Evolutionary conservation across 2,797 vertebrate species (phyloP).

Genomic region (Geotrypetes seraphini): DNA sequence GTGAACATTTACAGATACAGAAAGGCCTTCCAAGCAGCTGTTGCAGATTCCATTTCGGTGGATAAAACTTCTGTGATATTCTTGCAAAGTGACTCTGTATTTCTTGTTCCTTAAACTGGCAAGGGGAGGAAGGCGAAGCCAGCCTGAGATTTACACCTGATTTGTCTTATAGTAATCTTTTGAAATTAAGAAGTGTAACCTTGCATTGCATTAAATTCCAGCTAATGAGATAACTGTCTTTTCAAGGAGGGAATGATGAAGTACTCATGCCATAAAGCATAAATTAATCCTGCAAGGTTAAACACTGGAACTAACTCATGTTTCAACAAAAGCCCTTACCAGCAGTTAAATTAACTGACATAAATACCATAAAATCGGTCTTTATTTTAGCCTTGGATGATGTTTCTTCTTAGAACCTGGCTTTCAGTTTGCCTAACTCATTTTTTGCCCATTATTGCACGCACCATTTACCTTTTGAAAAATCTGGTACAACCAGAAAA

Average conservation of each 20-base stretch:
- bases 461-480: conserved; percentile 68
- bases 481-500: conserved; percentile 47
- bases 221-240: conserved; percentile 98
- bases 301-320: conserved; percentile 98
- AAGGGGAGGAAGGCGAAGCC: conserved; percentile 42
- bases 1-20: conserved; percentile 33
- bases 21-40: conserved; percentile 23
- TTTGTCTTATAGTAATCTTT: conserved; percentile 91
- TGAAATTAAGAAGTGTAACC: conserved; percentile 96
- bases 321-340: conserved; percentile 96
- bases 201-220: conserved; percentile 98
- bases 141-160: conserved; percentile 84
- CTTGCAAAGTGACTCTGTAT: conserved; percentile 31
- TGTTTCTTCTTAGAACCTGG: conserved; percentile 67
- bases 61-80: conserved; percentile 39
- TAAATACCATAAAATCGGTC: conserved; percentile 89
- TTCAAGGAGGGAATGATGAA: conserved; percentile 97
- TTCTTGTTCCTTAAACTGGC: conserved; percentile 27
- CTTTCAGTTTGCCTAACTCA: conserved; percentile 77
- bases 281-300: conserved; percentile 98
- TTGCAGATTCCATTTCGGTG: conserved; percentile 29
- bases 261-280: conserved; percentile 87
- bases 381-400: conserved; percentile 76
- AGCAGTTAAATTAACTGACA: conserved; percentile 96
- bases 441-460: conserved; percentile 70